Base-by-base conservation (phyloP, 2,888 invertebrate genomes). In the Dicranocentrus wangi region DNA sequence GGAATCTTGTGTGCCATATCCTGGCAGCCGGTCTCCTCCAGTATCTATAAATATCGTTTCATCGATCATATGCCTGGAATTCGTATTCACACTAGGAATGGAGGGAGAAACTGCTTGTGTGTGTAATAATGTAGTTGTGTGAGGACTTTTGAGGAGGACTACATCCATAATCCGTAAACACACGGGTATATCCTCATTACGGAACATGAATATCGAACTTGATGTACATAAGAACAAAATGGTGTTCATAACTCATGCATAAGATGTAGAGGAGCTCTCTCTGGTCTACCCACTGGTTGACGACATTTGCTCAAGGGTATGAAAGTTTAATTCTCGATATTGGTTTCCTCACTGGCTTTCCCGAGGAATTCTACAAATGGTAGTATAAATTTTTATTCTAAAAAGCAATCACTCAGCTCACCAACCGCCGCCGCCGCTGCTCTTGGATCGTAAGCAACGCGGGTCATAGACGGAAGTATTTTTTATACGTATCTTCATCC, bases 301-400 rank as follows among this genome's bases (percentile, higher is more conserved):
- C 28, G 60, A 43, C 43, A 60, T 42, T 55, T 68, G 68, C 75
- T 66, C 13, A 19, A 68, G 75, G 75, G 43, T 19, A 76, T 76
- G 75, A 76, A 76, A 76, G 58, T 76, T 76, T 76, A 76, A 76
- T 76, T 76, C 75, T 43, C 75, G 73, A 73, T 73, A 73, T 73
- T 73, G 73, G 73, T 65, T 65, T 63, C 19, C 71, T 3, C 27
- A 25, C 43, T 61, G 39, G 27, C 19, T 21, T 51, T 65, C 42
- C 39, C n/a, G 65, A 65, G n/a, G 27, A 55, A 61, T 61, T 61
- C 17, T 60, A 27, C 17, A 63, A 71, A 72, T 61, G 61, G 32
- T 15, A 72, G 28, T 51, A 72, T 28, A 72, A 32, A 60, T 69
- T 68, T 68, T 68, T 55, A 60, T 72, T 72, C 47, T 47, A 42